Evolutionary conservation across 2,797 vertebrate species (phyloP), one percentile per base, ranked within the genome.

Genomic region (Remorina albescens): DNA sequence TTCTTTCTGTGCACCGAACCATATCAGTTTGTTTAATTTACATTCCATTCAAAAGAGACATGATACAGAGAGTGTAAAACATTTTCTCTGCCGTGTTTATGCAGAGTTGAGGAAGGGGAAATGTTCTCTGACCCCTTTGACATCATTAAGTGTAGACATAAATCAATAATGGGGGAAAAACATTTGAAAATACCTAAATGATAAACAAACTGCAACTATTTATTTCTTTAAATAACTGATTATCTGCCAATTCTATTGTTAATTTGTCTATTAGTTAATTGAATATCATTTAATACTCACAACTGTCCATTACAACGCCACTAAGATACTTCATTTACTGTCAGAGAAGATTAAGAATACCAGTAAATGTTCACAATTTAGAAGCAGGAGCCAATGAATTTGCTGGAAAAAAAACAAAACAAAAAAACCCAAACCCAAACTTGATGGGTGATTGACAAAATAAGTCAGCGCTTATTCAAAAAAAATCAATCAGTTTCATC

Each of bases 21-120:
- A 12, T 13, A 44, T 76, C 47, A 60, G 59, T 64, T 83, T 74
- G 70, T 84, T 76, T 72, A 21, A 83, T 72, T 76, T 78, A 72
- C 75, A 64, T 82, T 77, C 66, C 59, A 58, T 60, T 75, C 60
- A 71, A 57, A 62, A 62, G 23, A 83, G 49, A 60, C 46, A 28
- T 7, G 4, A 49, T 32, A 47, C 72, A 61, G 62, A 67, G 71
- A 16, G 30, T 23, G 11, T 53, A 79, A 65, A 80, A 67, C 71
- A 57, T 72, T 74, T 67, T 72, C 56, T 44, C 16, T 6, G 23
- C 63, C 12, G 11, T 74, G 70, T 73, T 72, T 50, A 49, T 59
- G 39, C 30, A 26, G 58, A 54, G 18, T 44, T 47, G 13, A 81
- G 28, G 44, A 76, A 67, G n/a, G 63, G 53, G 44, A 86, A 83